Evolutionary conservation across 1,140 invertebrate species (phyloP).

Genomic region (Ladona fulva): DNA sequence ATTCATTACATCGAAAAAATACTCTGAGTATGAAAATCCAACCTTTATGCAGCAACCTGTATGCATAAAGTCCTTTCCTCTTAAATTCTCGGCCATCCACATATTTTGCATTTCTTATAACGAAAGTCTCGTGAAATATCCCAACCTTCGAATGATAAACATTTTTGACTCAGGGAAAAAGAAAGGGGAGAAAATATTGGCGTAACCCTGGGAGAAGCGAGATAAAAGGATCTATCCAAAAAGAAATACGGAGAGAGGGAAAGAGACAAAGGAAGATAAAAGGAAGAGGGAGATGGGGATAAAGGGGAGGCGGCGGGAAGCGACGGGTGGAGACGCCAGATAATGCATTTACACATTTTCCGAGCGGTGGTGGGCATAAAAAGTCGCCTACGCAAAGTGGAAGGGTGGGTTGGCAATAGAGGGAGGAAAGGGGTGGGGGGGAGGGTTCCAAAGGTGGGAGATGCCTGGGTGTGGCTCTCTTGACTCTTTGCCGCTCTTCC

Average conservation of each 20-base stretch:
- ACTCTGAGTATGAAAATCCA: no score
- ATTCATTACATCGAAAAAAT: no score
- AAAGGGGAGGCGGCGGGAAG: background rate
- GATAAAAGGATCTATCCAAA: background rate
- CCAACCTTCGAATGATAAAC: no score
- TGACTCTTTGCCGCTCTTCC: background rate
- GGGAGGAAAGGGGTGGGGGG: background rate
- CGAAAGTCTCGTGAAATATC: no score
- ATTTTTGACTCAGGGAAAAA: background rate
- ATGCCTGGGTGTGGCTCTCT: background rate
- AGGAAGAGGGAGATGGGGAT: background rate
- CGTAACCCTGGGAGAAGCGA: background rate
- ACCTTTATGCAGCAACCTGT: no score
- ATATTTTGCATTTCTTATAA: no score
- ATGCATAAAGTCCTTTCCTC: no score
- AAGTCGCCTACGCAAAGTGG: background rate
- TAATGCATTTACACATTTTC: conserved; percentile 9
- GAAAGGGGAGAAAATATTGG: background rate
- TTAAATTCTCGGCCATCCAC: no score
- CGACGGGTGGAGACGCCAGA: background rate
- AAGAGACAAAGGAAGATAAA: conserved; percentile 2
- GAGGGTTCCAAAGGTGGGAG: background rate
- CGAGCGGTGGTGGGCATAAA: background rate
- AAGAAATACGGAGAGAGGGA: background rate
- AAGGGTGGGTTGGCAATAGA: background rate